Conservation (phyloP, 30 jellyfish, hydroid and myxozoan species). For the Hydra vulgaris region DNA sequence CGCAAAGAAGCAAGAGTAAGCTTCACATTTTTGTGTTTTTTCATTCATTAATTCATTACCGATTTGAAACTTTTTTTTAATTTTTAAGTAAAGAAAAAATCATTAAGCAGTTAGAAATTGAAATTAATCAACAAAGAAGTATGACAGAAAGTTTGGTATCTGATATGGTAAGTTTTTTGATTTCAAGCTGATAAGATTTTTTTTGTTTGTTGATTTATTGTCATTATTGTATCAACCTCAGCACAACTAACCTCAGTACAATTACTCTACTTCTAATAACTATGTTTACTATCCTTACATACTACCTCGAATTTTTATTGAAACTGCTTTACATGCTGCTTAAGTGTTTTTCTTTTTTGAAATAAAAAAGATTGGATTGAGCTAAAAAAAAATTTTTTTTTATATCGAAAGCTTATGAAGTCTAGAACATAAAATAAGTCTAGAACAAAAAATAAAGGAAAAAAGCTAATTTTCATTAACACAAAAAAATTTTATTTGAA, state of each 20-base stretch:
- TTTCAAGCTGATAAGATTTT: neutral
- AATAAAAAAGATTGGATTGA: too few relatives aligned
- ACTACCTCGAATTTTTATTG: too few relatives aligned
- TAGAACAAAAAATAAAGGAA: too few relatives aligned
- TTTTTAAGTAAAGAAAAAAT: constrained; percentile 84
- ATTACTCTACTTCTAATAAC: too few relatives aligned
- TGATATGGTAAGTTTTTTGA: constrained; percentile 62
- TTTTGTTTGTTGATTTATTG: neutral
- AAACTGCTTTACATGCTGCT: too few relatives aligned
- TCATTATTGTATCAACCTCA: neutral
- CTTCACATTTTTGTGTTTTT: neutral
- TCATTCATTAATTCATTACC: neutral
- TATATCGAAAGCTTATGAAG: too few relatives aligned
- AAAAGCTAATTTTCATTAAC: too few relatives aligned
- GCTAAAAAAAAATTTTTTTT: too few relatives aligned
- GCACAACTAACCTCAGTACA: neutral
- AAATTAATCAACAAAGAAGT: constrained; percentile 84
- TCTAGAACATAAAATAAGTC: too few relatives aligned
- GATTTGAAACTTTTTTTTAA: neutral
- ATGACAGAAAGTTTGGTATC: constrained; percentile 96
- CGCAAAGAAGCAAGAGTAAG: constrained; percentile 77
- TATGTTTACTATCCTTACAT: too few relatives aligned
- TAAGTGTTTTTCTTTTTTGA: too few relatives aligned
- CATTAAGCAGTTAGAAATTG: constrained; percentile 54
- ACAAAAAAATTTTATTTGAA: neutral